A percentile compares a stretch with the other conserved stretches of the same genome.
phyloP scores from a whole-genome alignment of 2,888 invertebrate genomes.

The Drosophila koepferae region DNA sequence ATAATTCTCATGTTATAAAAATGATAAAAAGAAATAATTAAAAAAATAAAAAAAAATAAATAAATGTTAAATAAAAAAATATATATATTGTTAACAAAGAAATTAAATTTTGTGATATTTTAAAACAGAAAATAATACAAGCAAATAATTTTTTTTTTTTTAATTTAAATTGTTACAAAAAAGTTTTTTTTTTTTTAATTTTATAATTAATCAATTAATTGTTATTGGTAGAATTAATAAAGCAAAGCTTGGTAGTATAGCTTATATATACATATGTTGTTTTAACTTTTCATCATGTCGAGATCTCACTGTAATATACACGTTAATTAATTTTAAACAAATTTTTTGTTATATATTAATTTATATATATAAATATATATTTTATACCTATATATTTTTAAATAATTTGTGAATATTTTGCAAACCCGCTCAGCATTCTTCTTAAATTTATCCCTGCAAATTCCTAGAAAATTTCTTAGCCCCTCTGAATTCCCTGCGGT shows the following conservation, averaged over 20 bases:
- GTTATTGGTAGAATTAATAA: neutral
- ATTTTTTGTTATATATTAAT: neutral
- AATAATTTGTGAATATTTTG: conserved; percentile 19
- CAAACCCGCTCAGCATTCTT: conserved; percentile 24
- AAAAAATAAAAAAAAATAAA: no score
- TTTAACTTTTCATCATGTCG: neutral
- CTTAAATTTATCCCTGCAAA: conserved; percentile 71
- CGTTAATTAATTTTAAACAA: no score
- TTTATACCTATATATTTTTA: neutral
- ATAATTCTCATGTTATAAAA: no score
- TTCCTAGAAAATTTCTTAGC: conserved; percentile 46
- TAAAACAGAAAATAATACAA: no score
- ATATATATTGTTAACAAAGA: no score
- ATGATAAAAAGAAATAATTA: no score
- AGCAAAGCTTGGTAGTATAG: no score
- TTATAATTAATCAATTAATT: neutral
- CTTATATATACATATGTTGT: neutral
- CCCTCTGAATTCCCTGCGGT: neutral
- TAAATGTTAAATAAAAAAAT: no score
- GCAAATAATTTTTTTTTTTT: no score
- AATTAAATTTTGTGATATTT: no score
- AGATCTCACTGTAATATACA: conserved; percentile 3
- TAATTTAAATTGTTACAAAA: no score
- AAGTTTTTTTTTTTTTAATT: neutral
- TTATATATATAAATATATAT: neutral